Conservation (phyloP, 1,140 invertebrate species). For the Calycopis cecrops region DNA sequence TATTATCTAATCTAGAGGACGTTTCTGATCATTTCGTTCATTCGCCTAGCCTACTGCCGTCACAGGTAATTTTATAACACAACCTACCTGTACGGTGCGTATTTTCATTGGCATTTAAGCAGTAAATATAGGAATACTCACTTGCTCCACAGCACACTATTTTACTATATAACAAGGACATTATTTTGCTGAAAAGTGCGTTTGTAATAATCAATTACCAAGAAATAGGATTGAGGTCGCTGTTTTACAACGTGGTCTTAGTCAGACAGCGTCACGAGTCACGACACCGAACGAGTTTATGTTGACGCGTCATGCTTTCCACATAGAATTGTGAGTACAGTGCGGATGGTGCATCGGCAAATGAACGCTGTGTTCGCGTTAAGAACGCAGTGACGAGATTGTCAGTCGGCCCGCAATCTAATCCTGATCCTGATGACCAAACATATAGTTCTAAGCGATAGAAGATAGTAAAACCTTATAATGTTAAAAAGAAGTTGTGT, state of each 20-base stretch:
- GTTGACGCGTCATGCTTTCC: constrained; percentile 45
- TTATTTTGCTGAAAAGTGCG: background rate
- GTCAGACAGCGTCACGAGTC: constrained; percentile 35
- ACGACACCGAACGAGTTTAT: constrained; percentile 43
- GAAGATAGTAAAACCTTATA: too few relatives aligned
- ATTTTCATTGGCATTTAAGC: background rate
- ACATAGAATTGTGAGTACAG: constrained; percentile 29
- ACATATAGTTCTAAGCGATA: too few relatives aligned
- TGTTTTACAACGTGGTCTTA: constrained; percentile 31
- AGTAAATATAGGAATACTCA: too few relatives aligned
- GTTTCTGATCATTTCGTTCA: too few relatives aligned
- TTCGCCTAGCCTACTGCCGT: too few relatives aligned
- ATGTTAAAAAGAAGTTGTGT: too few relatives aligned
- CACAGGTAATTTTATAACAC: too few relatives aligned
- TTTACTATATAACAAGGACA: constrained; percentile 4
- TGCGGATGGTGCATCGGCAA: constrained; percentile 17
- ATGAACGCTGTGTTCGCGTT: background rate
- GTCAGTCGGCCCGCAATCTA: too few relatives aligned
- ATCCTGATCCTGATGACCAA: too few relatives aligned
- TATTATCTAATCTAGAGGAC: too few relatives aligned
- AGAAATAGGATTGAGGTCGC: constrained; percentile 25
- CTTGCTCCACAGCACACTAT: background rate
- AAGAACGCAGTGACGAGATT: too few relatives aligned
- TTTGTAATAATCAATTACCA: constrained; percentile 17
- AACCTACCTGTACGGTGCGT: background rate